A percentile compares a stretch with the other conserved stretches of the same genome.
Conservation (phyloP, 2,797 vertebrate species). For the Glyptemys insculpta region DNA sequence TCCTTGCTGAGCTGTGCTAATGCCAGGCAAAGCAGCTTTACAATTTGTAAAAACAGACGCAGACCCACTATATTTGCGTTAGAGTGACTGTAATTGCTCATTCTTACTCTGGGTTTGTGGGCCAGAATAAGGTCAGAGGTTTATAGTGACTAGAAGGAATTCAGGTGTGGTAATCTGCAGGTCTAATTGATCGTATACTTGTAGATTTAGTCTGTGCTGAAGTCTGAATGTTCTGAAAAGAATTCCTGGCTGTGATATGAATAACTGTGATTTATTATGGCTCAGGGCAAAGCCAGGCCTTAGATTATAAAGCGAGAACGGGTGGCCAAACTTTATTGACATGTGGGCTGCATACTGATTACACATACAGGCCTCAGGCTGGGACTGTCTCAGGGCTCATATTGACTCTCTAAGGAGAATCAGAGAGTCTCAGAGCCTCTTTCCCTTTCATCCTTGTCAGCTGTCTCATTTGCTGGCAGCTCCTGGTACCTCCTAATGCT, state of each 20-base stretch:
- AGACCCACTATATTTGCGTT: rapidly evolving
- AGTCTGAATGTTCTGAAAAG: background rate
- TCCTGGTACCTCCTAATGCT: background rate
- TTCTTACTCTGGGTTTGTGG: background rate
- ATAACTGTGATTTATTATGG: background rate
- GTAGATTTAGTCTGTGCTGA: background rate
- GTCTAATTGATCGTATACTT: background rate
- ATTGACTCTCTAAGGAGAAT: background rate
- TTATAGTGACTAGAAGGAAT: background rate
- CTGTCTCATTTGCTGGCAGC: background rate
- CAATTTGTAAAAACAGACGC: background rate
- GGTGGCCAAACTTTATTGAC: background rate
- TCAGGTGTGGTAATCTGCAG: background rate
- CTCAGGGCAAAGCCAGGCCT: background rate
- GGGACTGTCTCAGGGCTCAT: background rate
- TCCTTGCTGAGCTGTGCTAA: background rate
- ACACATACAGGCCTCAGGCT: background rate
- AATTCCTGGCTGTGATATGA: background rate
- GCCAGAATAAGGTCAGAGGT: background rate
- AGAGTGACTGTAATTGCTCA: background rate
- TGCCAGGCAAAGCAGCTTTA: background rate
- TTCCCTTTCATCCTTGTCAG: background rate
- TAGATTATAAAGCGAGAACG: background rate
- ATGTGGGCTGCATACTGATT: background rate
- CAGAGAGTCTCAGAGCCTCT: background rate